A percentile compares a stretch with the other conserved stretches of the same genome.
These are phyloP conservation scores for Plebejus argus DNA, from an alignment of 2,888 invertebrate species.

Conservation along the genomic window DNA sequence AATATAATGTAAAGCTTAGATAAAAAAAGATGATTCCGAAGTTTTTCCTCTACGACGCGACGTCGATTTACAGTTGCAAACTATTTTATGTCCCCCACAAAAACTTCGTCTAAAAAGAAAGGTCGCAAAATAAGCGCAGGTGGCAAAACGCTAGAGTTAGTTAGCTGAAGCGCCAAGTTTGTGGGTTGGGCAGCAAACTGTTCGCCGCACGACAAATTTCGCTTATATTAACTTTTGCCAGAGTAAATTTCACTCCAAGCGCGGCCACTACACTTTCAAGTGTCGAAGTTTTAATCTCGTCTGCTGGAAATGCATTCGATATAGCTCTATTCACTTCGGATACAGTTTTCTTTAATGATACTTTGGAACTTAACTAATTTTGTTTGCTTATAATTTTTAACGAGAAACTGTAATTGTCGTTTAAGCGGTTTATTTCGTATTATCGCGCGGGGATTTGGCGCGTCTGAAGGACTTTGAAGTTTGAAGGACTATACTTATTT, in stretches of 20 bases:
- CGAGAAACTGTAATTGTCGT: constrained; percentile 26
- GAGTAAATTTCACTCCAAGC: constrained; percentile 69
- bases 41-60: neutral
- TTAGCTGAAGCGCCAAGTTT: constrained; percentile 55
- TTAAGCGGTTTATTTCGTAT: constrained; percentile 15
- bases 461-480: neutral
- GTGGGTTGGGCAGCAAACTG: constrained; percentile 59
- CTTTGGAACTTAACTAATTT: constrained; percentile 45
- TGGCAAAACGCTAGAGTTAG: constrained; percentile 53
- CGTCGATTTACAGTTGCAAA: neutral
- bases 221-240: constrained; percentile 77
- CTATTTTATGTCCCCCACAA: constrained; percentile 12
- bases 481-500: neutral
- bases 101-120: constrained; percentile 41
- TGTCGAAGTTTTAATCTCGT: constrained; percentile 75
- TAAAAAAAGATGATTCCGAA: neutral
- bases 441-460: neutral
- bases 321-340: constrained; percentile 44
- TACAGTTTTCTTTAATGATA: constrained; percentile 48
- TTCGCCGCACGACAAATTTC: constrained; percentile 72
- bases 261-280: constrained; percentile 73
- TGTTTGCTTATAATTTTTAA: constrained; percentile 35
- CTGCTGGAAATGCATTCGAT: constrained; percentile 53
- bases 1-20: neutral
- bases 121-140: constrained; percentile 51